A percentile compares a stretch with the other conserved stretches of the same genome.
Evolutionary conservation across 2,113 vertebrate genomes (phyloP).

Genomic region (human): GRCh38 chr9:98494501-98495000

Average conservation of each 20-base stretch:
- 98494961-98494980: background rate
- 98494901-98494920: constrained; percentile 5
- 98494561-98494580: background rate
- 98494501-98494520: fast-evolving
- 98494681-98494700: background rate
- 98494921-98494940: constrained; percentile 44
- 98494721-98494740: background rate
- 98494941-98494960: background rate
- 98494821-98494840: background rate
- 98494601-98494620: background rate
- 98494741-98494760: background rate
- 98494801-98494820: background rate
- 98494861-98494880: constrained; percentile 21
- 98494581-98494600: background rate
- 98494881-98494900: constrained; percentile 12
- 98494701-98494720: background rate
- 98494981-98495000: background rate
- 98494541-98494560: background rate
- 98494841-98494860: background rate
- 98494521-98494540: background rate
- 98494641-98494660: background rate
- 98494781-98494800: background rate
- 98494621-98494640: background rate
- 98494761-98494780: background rate
- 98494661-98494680: background rate